Percentiles rank a stretch among this genome's conserved stretches.
These are phyloP conservation scores for Leptinotarsa texana DNA, from an alignment of 1,140 invertebrate species.

Conservation along the genomic window DNA sequence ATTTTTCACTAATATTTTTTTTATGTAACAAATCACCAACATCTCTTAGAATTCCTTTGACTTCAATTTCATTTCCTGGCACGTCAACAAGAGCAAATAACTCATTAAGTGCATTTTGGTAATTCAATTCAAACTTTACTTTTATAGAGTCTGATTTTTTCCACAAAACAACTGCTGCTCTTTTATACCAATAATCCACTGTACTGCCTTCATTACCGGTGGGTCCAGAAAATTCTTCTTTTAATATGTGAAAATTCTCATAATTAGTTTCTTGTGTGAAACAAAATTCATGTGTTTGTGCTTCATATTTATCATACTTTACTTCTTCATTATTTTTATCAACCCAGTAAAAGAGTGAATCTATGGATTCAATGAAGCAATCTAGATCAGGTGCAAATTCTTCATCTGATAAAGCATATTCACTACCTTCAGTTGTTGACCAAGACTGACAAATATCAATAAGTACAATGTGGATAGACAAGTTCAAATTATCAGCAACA, in stretches of 20 bases:
- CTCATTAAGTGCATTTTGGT: background rate
- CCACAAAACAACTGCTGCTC: background rate
- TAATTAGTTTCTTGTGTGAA: background rate
- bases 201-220: background rate
- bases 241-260: background rate
- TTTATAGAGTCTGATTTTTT: background rate
- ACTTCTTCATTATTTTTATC: background rate
- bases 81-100: background rate
- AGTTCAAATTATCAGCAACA: background rate
- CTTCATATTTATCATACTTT: background rate
- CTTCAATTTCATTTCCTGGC: background rate
- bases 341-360: background rate
- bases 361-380: background rate
- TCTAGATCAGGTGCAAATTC: background rate
- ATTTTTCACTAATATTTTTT: too few relatives aligned
- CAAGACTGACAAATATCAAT: background rate
- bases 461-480: background rate
- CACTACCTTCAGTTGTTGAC: background rate
- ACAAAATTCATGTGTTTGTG: background rate
- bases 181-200: background rate
- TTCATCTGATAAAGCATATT: background rate
- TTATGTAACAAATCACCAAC: background rate
- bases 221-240: background rate
- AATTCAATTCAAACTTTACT: constrained; percentile 2
- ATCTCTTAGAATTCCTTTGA: background rate